Percentiles rank a stretch among this genome's conserved stretches.
Evolutionary conservation across 2,113 vertebrate species (phyloP).

Genomic region (Dasyornis broadbenti): DNA sequence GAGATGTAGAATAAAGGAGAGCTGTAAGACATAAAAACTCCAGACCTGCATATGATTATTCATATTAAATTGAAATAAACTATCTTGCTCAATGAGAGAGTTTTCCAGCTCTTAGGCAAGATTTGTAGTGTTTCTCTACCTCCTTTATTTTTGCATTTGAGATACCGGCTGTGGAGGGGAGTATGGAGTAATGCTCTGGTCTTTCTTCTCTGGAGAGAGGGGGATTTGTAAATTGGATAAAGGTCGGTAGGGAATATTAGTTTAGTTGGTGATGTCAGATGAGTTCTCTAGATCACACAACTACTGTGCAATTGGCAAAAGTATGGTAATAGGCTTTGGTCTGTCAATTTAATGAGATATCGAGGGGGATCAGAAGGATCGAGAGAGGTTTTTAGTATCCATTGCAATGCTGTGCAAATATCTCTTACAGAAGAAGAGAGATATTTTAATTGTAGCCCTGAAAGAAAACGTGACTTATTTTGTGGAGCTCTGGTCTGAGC

Average conservation of each 20-base stretch:
- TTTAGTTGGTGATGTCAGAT: constrained; percentile 6
- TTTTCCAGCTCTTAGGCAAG: constrained; percentile 32
- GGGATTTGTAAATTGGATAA: background rate
- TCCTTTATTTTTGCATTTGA: constrained; percentile 1
- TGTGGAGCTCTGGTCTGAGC: background rate
- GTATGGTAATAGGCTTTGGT: constrained; percentile 29
- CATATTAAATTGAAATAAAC: constrained; percentile 57
- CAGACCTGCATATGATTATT: constrained; percentile 50
- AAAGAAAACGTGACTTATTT: background rate
- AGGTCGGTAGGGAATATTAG: background rate
- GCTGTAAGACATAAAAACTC: constrained; percentile 56
- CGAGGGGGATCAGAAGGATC: constrained; percentile 1
- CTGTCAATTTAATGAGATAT: constrained; percentile 44
- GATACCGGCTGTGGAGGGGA: background rate
- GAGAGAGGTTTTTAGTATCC: background rate
- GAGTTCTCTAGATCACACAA: background rate
- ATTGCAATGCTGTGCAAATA: background rate
- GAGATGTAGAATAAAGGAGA: constrained; percentile 56
- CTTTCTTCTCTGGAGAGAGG: constrained; percentile 4
- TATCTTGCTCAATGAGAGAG: background rate
- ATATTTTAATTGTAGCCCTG: background rate
- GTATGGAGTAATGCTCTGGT: background rate
- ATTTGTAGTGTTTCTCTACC: background rate
- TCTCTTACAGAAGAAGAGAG: background rate
- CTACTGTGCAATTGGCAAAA: background rate